These are phyloP conservation scores for Halocaridina rubra DNA, from an alignment of 2,888 invertebrate species.

Conservation along the genomic window DNA sequence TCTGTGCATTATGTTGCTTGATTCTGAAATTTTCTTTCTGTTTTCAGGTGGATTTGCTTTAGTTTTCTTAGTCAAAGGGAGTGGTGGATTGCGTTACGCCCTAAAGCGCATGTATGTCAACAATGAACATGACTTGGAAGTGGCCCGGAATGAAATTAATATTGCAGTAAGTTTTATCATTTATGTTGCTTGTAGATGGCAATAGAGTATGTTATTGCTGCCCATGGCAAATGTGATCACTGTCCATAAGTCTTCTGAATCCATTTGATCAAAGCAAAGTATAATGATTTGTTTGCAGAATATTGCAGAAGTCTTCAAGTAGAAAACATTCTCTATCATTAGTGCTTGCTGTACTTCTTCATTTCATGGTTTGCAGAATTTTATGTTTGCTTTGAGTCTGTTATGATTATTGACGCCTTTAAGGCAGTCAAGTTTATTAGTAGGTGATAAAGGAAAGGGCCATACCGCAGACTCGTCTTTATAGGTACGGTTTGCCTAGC, in stretches of 20 bases:
- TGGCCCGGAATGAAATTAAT: slow-evolving; percentile 90
- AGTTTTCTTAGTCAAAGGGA: slow-evolving; percentile 86
- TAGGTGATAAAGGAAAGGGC: no score
- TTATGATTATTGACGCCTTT: no score
- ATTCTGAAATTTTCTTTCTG: no score
- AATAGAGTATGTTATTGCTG: no score
- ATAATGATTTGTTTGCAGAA: background rate
- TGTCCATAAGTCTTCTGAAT: no score
- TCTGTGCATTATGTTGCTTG: no score
- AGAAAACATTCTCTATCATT: background rate
- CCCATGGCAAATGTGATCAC: no score
- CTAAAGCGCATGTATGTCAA: slow-evolving; percentile 93
- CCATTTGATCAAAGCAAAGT: background rate
- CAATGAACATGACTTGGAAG: slow-evolving; percentile 87
- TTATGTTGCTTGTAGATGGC: background rate
- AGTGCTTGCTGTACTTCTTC: background rate
- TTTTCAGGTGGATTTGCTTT: slow-evolving; percentile 89
- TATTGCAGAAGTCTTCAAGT: background rate
- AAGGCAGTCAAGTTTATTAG: no score
- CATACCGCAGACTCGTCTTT: no score
- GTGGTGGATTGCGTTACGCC: slow-evolving; percentile 77
- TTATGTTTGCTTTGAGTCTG: no score
- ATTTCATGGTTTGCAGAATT: no score
- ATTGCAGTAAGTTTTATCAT: slow-evolving; percentile 79
- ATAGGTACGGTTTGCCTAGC: no score